Conservation (phyloP, 2,113 vertebrate species). For the Ochotona princeps region DNA sequence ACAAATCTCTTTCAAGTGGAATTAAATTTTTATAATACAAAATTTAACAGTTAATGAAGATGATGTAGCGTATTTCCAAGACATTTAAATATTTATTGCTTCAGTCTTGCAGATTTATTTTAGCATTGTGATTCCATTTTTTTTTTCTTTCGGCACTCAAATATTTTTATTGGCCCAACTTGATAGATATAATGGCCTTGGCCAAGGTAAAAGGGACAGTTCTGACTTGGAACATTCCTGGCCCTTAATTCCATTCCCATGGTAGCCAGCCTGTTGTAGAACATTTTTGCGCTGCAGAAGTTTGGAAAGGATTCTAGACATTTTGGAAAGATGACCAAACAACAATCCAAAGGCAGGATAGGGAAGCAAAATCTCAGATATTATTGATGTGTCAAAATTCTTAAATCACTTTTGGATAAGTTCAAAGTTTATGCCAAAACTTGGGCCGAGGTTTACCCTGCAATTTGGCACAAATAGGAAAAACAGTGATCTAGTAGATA, state of each 20-base stretch:
- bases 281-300: slow-evolving; percentile 21
- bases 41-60: slow-evolving; percentile 71
- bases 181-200: background rate
- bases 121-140: background rate
- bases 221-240: background rate
- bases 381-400: slow-evolving; percentile 40
- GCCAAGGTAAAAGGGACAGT: background rate
- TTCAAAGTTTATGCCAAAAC: slow-evolving; percentile 49
- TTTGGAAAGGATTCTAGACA: slow-evolving; percentile 44
- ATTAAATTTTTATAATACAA: slow-evolving; percentile 65
- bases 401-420: slow-evolving; percentile 57
- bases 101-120: slow-evolving; percentile 43
- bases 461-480: slow-evolving; percentile 5
- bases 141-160: background rate
- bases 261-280: background rate
- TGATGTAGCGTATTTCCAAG: slow-evolving; percentile 55
- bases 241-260: background rate
- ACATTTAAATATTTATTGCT: slow-evolving; percentile 62
- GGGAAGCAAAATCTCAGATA: slow-evolving; percentile 33
- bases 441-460: background rate
- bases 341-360: slow-evolving; percentile 37
- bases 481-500: background rate
- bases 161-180: slow-evolving; percentile 5
- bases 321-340: slow-evolving; percentile 46
- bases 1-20: slow-evolving; percentile 46